Conservation (phyloP, 1,140 invertebrate genomes). For the Drosophila burlai region DNA sequence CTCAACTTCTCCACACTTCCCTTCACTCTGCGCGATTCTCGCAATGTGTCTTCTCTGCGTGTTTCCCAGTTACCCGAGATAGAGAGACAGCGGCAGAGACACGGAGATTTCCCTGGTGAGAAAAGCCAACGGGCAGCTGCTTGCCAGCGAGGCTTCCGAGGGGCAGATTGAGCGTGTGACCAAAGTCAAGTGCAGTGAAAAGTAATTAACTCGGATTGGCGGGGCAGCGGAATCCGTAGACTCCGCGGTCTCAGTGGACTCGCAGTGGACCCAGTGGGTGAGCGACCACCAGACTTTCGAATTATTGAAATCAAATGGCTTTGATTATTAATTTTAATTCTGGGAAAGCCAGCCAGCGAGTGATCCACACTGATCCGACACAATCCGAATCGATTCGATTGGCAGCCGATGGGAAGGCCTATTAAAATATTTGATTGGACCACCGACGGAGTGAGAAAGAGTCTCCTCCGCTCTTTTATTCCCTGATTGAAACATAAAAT, state of each 20-base stretch:
- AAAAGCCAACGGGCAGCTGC: slow-evolving; percentile 74
- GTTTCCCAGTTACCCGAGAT: slow-evolving; percentile 47
- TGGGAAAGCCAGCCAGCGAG: slow-evolving; percentile 33
- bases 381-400: slow-evolving; percentile 76
- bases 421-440: slow-evolving; percentile 82
- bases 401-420: slow-evolving; percentile 53
- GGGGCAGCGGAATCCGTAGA: slow-evolving; percentile 23
- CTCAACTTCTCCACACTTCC: slow-evolving; percentile 31
- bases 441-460: slow-evolving; percentile 59
- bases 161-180: slow-evolving; percentile 78
- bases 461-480: slow-evolving; percentile 12
- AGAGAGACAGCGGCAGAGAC: slow-evolving; percentile 10
- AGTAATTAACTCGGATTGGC: slow-evolving; percentile 82
- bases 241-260: background rate
- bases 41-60: slow-evolving; percentile 34
- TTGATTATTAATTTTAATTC: slow-evolving; percentile 69
- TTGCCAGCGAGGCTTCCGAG: slow-evolving; percentile 31
- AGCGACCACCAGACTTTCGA: slow-evolving; percentile 69
- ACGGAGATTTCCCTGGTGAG: slow-evolving; percentile 80
- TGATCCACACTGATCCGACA: slow-evolving; percentile 41
- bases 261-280: slow-evolving; percentile 55
- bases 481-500: slow-evolving; percentile 62
- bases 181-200: slow-evolving; percentile 84
- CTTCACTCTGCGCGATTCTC: slow-evolving; percentile 6
- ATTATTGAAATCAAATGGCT: slow-evolving; percentile 81